Evolutionary conservation across 2,113 vertebrate genomes (phyloP), one percentile per base, ranked within the genome.

Genomic region (Cacatua alba): DNA sequence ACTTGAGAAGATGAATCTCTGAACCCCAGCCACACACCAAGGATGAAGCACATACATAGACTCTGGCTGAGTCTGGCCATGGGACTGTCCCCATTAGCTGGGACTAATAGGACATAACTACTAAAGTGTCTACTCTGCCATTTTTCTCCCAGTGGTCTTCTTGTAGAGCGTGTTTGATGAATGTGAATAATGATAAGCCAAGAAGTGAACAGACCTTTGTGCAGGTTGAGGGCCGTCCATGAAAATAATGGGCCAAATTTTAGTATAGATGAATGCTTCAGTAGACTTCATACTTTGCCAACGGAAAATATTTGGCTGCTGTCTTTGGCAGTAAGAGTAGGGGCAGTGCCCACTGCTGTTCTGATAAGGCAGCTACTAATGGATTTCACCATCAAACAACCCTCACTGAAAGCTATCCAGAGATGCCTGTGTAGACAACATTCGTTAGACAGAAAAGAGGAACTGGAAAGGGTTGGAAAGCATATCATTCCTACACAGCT

Each of bases 301-400:
- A 59, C 28, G 77, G 49, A 70, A 90, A 84, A 68, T 44, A 81
- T 55, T 87, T 96, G 94, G 88, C 96, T 95, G 74, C 74, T 86
- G 39, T 69, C 24, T 90, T 67, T 96, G 84, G 87, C 91, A 91
- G 70, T 21, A 43, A 64, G 33, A 18, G 70, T 31, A 82, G 17
- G 81, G 65, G 72, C 48, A 82, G 52, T 89, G 84, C 93, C 78
- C 94, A 70, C 91, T 95, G 82, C 87, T 23, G 2, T 44, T 82
- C 3, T 16, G 91, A 85, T 80, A 67, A 91, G 90, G 57, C 91
- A 96, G 77, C 82, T 87, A 96, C 87, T 87, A 91, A 89, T 88
- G 77, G 83, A 92, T 84, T 91, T 95, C 65, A 89, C 77, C 86
- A 94, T 71, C 77, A 89, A 91, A 84, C 69, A 87, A 26, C 49